Percentiles rank a stretch among this genome's conserved stretches.
phyloP scores from a whole-genome alignment of 2,888 invertebrate genomes.

The Zhengitettix transpicula region DNA sequence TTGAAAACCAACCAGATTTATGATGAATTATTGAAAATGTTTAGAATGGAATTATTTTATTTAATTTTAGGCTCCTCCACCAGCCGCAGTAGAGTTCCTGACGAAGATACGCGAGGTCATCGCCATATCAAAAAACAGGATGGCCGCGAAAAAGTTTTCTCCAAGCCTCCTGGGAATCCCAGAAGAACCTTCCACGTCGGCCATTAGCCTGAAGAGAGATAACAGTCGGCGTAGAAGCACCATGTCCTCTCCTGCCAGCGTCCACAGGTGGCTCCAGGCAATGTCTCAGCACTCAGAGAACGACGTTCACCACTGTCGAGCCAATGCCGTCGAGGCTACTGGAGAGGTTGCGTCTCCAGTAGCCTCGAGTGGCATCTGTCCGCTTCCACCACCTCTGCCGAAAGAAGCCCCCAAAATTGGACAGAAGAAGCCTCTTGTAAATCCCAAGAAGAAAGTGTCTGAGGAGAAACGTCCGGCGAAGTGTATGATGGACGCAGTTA shows the following conservation, averaged over 20 bases:
- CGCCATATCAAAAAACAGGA: constrained; percentile 74
- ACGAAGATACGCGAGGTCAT: constrained; percentile 82
- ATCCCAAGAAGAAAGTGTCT: neutral
- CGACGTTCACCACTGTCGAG: no score
- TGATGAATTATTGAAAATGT: no score
- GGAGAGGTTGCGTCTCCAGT: no score
- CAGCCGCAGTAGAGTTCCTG: constrained; percentile 77
- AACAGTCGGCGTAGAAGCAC: constrained; percentile 41
- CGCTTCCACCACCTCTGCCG: constrained; percentile 4
- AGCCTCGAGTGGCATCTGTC: neutral
- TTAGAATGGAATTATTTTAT: no score
- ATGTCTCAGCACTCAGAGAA: constrained; percentile 31
- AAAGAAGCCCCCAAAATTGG: neutral
- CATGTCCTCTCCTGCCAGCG: constrained; percentile 30
- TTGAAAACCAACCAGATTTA: no score
- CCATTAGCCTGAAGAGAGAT: constrained; percentile 39
- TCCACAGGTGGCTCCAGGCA: constrained; percentile 58
- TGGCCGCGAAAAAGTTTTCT: constrained; percentile 62
- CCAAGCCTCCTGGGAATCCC: constrained; percentile 66
- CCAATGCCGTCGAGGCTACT: no score
- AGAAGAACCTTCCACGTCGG: constrained; percentile 46
- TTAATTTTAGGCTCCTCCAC: constrained; percentile 61
- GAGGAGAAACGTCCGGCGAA: constrained; percentile 16
- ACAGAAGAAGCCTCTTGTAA: neutral
- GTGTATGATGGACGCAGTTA: constrained; percentile 29